Conservation (phyloP, 2,888 invertebrate species). For the Coenonympha glycerion region DNA sequence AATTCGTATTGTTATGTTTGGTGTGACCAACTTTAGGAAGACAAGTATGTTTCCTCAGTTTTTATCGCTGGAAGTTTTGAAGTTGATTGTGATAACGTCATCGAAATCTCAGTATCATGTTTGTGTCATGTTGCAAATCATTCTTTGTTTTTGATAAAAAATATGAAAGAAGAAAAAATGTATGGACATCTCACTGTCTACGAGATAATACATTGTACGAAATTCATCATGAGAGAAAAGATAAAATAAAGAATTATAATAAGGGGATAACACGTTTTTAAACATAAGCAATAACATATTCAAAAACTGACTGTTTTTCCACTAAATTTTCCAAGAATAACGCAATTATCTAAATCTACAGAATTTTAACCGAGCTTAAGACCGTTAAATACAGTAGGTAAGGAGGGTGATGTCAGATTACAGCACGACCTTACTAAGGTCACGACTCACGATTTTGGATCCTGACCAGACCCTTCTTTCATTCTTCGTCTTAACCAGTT, state of each 20-base stretch:
- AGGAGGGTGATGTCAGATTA: slow-evolving; percentile 2
- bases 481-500: not conserved
- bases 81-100: not conserved
- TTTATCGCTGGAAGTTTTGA: too few species aligned
- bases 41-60: too few species aligned
- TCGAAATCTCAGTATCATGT: not conserved
- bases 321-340: not conserved
- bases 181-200: not conserved
- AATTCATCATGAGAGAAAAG: not conserved
- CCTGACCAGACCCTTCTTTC: not conserved
- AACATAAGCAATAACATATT: too few species aligned
- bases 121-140: not conserved
- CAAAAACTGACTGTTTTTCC: not conserved
- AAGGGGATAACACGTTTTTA: too few species aligned
- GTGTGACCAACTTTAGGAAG: slow-evolving; percentile 1
- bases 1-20: slow-evolving; percentile 23
- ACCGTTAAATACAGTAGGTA: not conserved
- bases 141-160: not conserved
- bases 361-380: not conserved
- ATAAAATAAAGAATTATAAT: too few species aligned
- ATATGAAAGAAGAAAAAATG: not conserved
- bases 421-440: slow-evolving; percentile 6
- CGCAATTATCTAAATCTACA: not conserved
- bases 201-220: not conserved
- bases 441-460: slow-evolving; percentile 2